Percentiles rank a stretch among this genome's conserved stretches.
These are phyloP conservation scores for Papilio demoleus DNA, from an alignment of 2,888 invertebrate genomes.

Conservation along the genomic window DNA sequence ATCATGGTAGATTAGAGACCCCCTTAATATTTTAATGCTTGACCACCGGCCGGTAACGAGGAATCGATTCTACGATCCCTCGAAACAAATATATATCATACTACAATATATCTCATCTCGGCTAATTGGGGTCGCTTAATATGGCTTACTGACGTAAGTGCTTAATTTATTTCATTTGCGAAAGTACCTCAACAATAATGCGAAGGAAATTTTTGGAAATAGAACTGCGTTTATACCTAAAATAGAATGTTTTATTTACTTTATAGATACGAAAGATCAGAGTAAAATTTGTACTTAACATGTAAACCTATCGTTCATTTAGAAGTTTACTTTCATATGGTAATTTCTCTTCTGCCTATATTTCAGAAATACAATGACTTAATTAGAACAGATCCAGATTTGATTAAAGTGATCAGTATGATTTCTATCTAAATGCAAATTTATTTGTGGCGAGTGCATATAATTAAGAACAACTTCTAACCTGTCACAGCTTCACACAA, in stretches of 20 bases:
- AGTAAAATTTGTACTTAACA: too few species aligned
- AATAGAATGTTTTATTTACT: background rate
- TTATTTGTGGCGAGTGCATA: slow-evolving; percentile 31
- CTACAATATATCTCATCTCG: slow-evolving; percentile 76
- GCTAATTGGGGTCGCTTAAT: slow-evolving; percentile 83
- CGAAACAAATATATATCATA: slow-evolving; percentile 73
- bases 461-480: slow-evolving; percentile 43
- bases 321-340: background rate
- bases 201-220: slow-evolving; percentile 10
- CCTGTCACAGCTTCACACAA: slow-evolving; percentile 41
- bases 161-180: slow-evolving; percentile 78
- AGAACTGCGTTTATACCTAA: background rate
- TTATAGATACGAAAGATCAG: background rate
- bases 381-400: background rate
- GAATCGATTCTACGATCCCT: slow-evolving; percentile 74
- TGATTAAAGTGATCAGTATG: background rate
- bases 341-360: background rate
- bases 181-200: slow-evolving; percentile 52
- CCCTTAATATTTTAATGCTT: slow-evolving; percentile 82
- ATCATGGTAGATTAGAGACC: slow-evolving; percentile 80
- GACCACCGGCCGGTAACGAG: slow-evolving; percentile 77
- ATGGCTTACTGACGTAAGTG: slow-evolving; percentile 82
- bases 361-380: background rate
- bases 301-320: background rate
- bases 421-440: slow-evolving; percentile 22